A percentile compares a stretch with the other conserved stretches of the same genome.
These are phyloP conservation scores for Hemiprocne comata DNA, from an alignment of 2,113 vertebrate genomes.

Conservation along the genomic window DNA sequence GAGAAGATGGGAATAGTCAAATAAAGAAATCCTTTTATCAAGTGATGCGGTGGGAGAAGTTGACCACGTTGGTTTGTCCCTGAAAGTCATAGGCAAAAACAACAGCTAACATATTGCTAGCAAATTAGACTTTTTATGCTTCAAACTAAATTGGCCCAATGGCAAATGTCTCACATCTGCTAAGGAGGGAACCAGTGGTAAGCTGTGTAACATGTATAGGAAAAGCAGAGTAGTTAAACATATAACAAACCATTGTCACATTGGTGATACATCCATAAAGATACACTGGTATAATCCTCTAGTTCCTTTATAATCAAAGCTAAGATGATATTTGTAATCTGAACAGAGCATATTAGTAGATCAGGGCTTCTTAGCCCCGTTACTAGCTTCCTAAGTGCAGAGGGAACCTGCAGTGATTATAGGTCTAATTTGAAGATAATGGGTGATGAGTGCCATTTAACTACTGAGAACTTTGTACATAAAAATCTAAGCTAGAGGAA, in stretches of 20 bases:
- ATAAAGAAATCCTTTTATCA: background rate
- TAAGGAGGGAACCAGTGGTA: background rate
- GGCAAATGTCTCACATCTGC: background rate
- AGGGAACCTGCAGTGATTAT: background rate
- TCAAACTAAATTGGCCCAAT: background rate
- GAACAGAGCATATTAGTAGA: background rate
- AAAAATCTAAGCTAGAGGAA: background rate
- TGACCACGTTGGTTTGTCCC: rapidly evolving
- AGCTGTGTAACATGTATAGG: background rate
- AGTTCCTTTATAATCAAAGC: background rate
- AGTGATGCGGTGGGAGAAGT: background rate
- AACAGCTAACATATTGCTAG: background rate
- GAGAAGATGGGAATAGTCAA: background rate
- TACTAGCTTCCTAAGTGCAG: background rate
- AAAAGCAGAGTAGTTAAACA: background rate
- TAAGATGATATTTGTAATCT: background rate
- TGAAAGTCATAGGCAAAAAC: background rate
- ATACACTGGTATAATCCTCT: background rate
- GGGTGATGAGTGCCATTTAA: background rate
- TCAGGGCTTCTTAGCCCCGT: background rate
- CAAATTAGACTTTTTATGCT: background rate
- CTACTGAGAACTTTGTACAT: background rate
- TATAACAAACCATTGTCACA: background rate
- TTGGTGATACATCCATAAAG: background rate
- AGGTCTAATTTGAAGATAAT: background rate